These are phyloP conservation scores for Luffia ferchaultella DNA, from an alignment of 2,888 invertebrate genomes.

Conservation along the genomic window DNA sequence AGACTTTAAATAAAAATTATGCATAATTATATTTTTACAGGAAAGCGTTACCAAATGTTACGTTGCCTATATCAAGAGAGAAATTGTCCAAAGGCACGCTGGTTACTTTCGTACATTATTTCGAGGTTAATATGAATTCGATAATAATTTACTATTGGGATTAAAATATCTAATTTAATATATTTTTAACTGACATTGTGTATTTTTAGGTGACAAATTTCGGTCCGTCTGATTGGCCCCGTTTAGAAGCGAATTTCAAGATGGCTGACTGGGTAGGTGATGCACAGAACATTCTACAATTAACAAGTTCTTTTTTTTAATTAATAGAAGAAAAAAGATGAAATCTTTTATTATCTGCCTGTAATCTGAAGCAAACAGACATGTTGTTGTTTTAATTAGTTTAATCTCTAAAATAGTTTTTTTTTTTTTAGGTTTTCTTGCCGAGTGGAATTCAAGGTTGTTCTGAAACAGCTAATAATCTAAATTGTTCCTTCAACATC, in stretches of 20 bases:
- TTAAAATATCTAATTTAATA: no score
- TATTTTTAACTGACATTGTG: no score
- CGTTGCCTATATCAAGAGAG: slow-evolving; percentile 36
- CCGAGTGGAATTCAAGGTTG: slow-evolving; percentile 30
- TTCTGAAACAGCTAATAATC: slow-evolving; percentile 7
- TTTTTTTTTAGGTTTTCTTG: slow-evolving; percentile 26
- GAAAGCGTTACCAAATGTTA: slow-evolving; percentile 34
- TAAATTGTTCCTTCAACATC: slow-evolving; percentile 29
- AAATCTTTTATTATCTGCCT: no score
- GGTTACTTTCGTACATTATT: slow-evolving; percentile 36
- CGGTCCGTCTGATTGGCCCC: slow-evolving; percentile 45
- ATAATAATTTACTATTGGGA: no score
- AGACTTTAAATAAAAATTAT: no score
- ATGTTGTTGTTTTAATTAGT: no score
- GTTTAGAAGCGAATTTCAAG: slow-evolving; percentile 23
- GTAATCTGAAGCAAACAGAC: no score
- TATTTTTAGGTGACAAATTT: slow-evolving; percentile 45
- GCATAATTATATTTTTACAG: no score
- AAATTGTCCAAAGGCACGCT: slow-evolving; percentile 25
- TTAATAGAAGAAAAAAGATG: no score
- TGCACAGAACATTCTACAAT: neutral
- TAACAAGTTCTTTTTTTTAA: no score
- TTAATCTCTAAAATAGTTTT: no score
- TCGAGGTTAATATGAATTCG: slow-evolving; percentile 33
- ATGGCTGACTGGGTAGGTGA: slow-evolving; percentile 30